A percentile compares a stretch with the other conserved stretches of the same genome.
phyloP scores from a whole-genome alignment of 92 coral and sea anemone genomes.

The Scolanthus callimorphus region DNA sequence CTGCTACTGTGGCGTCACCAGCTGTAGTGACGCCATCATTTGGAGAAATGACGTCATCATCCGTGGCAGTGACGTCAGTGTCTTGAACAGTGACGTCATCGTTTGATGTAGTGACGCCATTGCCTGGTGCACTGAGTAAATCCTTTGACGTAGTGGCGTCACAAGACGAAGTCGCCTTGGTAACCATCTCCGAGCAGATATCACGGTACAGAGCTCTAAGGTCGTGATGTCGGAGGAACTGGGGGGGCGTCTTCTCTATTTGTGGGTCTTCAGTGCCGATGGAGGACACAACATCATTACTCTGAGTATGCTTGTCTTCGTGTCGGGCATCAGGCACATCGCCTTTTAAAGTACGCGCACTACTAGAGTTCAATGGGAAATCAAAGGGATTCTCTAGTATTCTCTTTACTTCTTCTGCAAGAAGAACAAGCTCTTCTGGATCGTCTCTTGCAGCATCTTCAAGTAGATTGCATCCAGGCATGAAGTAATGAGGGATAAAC shows the following conservation, averaged over 20 bases:
- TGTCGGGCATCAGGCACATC: neutral
- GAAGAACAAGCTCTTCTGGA: constrained; percentile 27
- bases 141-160: no score
- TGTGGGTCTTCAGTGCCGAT: no score
- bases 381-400: constrained; percentile 38
- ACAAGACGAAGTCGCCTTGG: neutral
- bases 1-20: no score
- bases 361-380: constrained; percentile 1
- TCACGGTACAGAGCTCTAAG: constrained; percentile 12
- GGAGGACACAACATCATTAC: neutral
- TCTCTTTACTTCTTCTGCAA: constrained; percentile 37
- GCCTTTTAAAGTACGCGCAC: neutral
- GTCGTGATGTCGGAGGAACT: constrained; percentile 1
- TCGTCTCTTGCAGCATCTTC: constrained; percentile 32
- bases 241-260: constrained; percentile 2
- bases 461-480: constrained; percentile 57
- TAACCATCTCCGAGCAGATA: constrained; percentile 16
- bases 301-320: neutral
- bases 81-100: no score
- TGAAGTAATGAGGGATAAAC: constrained; percentile 52
- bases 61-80: no score
- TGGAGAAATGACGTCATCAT: no score
- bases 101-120: neutral
- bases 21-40: no score
- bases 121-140: no score